These are phyloP conservation scores for Drepana falcataria DNA, from an alignment of 2,888 invertebrate species.

Conservation along the genomic window DNA sequence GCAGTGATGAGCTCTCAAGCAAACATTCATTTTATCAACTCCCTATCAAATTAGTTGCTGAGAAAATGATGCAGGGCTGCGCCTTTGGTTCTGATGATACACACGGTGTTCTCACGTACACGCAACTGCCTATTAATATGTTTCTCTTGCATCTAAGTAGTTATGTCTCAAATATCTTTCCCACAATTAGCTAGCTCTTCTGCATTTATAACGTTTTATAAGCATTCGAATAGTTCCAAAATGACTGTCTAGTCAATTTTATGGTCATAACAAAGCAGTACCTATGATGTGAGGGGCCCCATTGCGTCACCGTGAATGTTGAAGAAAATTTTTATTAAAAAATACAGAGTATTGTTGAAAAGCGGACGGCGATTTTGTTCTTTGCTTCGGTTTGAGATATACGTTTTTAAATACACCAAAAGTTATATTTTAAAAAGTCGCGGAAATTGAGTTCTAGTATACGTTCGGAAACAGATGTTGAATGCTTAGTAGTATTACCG, in stretches of 20 bases:
- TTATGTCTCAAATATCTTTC: not conserved
- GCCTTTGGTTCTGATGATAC: too few relatives aligned
- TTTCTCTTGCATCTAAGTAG: not conserved
- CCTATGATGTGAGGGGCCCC: conserved; percentile 56
- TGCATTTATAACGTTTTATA: conserved; percentile 15
- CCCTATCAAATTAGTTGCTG: too few relatives aligned
- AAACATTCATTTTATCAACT: not conserved
- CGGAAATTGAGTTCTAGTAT: too few relatives aligned
- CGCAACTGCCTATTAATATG: not conserved
- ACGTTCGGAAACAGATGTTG: too few relatives aligned
- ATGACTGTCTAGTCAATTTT: conserved; percentile 42
- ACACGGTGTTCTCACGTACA: too few relatives aligned
- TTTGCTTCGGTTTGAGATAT: too few relatives aligned
- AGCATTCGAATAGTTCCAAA: conserved; percentile 36
- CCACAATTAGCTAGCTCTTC: not conserved
- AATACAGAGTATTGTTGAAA: conserved; percentile 23
- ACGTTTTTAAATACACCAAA: too few relatives aligned
- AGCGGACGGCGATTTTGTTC: conserved; percentile 29
- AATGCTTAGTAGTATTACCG: too few relatives aligned
- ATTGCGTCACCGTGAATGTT: conserved; percentile 56
- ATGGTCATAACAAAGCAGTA: conserved; percentile 41
- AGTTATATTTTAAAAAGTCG: too few relatives aligned
- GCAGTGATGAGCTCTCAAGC: not conserved
- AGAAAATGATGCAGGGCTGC: too few relatives aligned
- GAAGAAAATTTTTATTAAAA: conserved; percentile 48